Base-by-base conservation (phyloP, 2,113 vertebrate species). In the Brachyhypopomus occidentalis region DNA sequence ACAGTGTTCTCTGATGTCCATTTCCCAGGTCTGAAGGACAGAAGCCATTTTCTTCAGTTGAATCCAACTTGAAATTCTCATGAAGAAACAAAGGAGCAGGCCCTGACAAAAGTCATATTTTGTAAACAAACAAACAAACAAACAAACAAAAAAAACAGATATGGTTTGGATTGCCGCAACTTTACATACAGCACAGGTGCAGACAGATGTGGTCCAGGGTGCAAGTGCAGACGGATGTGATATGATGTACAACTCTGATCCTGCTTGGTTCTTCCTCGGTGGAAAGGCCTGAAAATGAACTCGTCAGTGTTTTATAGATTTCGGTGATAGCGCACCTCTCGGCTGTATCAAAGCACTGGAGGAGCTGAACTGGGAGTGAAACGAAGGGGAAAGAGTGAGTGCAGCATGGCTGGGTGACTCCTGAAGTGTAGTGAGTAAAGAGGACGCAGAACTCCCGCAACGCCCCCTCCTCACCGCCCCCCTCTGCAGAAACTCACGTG, bases 371-470 rank as follows among this genome's bases (percentile, higher is more conserved):
- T 76, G 66, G 62, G 38, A 69, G 19, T 8, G 19, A 79, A 59
- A 75, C 66, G 34, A 72, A 41, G 60, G 19, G n/a, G 25, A 81
- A 55, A 75, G 79, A 81, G 45, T 84, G 86, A 79, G 7, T 79
- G 84, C 86, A 64, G 38, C 36, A 22, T 23, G 78, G 86, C 59
- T 67, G 69, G 25, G 83, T 62, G 66, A 75, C 73, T 73, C 55
- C 38, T 88, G 89, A 90, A 75, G 82, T 83, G 82, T 80, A 75
- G 78, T 83, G 83, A 88, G 78, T 74, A 81, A 85, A 60, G 41
- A 71, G 63, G 82, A 88, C 81, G 70, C 41, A 34, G 78, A 77
- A 86, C 73, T 81, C 66, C 84, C 83, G 76, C 79, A 84, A 69
- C 67, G 72, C 73, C 82, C 78, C 79, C 79, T 78, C 76, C 77